Evolutionary conservation across 2,888 invertebrate genomes (phyloP).

Genomic region (Ormia ochracea): DNA sequence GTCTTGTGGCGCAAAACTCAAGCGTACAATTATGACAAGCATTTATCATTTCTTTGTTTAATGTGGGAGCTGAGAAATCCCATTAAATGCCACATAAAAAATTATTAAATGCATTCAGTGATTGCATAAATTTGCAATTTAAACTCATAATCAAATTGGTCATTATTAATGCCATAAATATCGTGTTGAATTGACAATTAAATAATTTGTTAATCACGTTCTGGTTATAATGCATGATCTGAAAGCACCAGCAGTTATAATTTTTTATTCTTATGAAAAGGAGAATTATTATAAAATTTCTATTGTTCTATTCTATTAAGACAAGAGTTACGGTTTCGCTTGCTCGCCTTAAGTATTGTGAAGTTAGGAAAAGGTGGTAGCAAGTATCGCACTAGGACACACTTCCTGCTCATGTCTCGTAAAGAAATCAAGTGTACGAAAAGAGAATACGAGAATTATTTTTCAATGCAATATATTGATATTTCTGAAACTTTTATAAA

Average conservation of each 20-base stretch:
- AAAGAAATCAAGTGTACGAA: too few relatives aligned
- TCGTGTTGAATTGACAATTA: slow-evolving; percentile 52
- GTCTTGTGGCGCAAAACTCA: slow-evolving; percentile 26
- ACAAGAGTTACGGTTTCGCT: too few relatives aligned
- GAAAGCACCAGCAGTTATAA: slow-evolving; percentile 5
- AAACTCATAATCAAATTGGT: slow-evolving; percentile 31
- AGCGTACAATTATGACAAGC: slow-evolving; percentile 38
- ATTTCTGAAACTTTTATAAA: too few relatives aligned
- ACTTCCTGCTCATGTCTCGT: too few relatives aligned
- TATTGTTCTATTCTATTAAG: too few relatives aligned
- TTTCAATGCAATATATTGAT: too few relatives aligned
- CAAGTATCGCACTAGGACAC: too few relatives aligned
- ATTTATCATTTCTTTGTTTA: slow-evolving; percentile 44
- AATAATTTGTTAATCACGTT: slow-evolving; percentile 60
- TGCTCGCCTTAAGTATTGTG: too few relatives aligned
- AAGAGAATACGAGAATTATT: too few relatives aligned
- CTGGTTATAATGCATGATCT: slow-evolving; percentile 39
- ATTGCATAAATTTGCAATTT: slow-evolving; percentile 21
- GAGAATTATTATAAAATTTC: background rate
- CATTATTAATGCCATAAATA: slow-evolving; percentile 54
- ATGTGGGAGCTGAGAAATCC: slow-evolving; percentile 35
- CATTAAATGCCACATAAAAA: background rate
- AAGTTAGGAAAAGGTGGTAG: too few relatives aligned
- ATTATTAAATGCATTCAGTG: background rate
- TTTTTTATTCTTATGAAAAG: slow-evolving; percentile 4